These are phyloP conservation scores for Myodes glareolus DNA, from an alignment of 2,113 vertebrate genomes.

Conservation along the genomic window DNA sequence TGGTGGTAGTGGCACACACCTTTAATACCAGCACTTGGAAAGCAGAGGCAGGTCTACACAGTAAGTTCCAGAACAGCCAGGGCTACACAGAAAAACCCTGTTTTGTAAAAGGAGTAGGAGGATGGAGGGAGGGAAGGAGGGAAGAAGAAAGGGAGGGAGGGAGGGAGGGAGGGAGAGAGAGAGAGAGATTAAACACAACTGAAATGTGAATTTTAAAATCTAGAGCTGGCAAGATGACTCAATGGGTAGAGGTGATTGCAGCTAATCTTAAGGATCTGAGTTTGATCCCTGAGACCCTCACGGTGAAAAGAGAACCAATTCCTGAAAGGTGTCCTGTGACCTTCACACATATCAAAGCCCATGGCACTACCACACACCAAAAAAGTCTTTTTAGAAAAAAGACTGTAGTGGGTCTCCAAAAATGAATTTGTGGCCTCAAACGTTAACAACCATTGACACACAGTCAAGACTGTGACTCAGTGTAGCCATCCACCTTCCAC, in stretches of 20 bases:
- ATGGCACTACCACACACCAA: not conserved
- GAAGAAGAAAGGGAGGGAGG: not conserved
- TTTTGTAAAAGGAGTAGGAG: not conserved
- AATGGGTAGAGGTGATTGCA: not conserved
- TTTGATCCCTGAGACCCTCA: not conserved
- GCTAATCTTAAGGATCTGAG: not conserved
- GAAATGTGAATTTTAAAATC: slow-evolving; percentile 45
- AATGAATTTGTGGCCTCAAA: not conserved
- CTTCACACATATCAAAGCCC: not conserved
- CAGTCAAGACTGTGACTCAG: not conserved
- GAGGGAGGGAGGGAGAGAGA: not conserved
- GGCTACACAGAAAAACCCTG: not conserved
- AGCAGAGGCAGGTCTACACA: not conserved
- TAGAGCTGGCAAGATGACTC: not conserved
- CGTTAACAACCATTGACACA: not conserved
- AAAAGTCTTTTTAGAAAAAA: not conserved
- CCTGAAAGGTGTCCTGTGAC: not conserved
- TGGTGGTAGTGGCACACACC: not conserved
- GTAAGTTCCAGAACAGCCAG: not conserved
- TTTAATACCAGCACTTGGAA: not conserved
- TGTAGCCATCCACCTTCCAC: slow-evolving; percentile 21
- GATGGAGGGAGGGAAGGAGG: not conserved
- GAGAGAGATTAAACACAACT: not conserved
- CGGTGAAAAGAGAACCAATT: not conserved
- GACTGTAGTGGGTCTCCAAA: slow-evolving; percentile 30